Base-by-base conservation (phyloP, 2,888 invertebrate species). In the Pycnomerus fuliginosus region DNA sequence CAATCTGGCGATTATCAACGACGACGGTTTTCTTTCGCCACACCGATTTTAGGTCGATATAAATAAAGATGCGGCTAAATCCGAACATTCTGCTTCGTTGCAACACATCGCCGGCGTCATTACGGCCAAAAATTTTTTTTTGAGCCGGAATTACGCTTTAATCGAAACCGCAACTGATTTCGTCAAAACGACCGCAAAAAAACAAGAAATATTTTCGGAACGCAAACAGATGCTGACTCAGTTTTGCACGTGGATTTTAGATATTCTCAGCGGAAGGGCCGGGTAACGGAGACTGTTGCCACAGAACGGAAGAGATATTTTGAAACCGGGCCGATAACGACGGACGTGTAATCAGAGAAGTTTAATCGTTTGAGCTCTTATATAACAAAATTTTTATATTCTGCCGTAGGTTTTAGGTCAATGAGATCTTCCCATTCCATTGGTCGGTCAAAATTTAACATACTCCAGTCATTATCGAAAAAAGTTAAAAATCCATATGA, bases 271-370 rank as follows among this genome's bases (percentile, higher is more conserved):
- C 10, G 7, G 3, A 3, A 28, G 11, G 5, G 30, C 30, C 11
- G 15, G 10, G 10, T 36, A 27, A 28, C 28, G 13, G 13, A 12
- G 12, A 12, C n/a, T 31, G 29, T 38, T 38, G 23, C 43, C 24
- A 35, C 43, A 43, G 30, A 34, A 38, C 44, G 44, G 44, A 44
- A 44, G 44, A 16, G 40, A 40, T 29, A 34, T 40, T 40, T 45
- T 31, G 40, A 45, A 44, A 44, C 28, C 11, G 23, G 16, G 37
- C 32, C 33, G 17, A 27, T 27, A 27, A 16, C 27, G 36, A 20
- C 8, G 8, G 8, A 8, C 20, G 5, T 8, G 8, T 35, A 35
- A 35, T 35, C 25, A 16, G 25, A 36, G 25, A 23, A 25, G 24
- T 36, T 36, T 27, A 36, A 25, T 36, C 20, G 27, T 35, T 35